Base-by-base conservation (phyloP, 2,797 vertebrate species). In the Parotocinclus haroldoi region DNA sequence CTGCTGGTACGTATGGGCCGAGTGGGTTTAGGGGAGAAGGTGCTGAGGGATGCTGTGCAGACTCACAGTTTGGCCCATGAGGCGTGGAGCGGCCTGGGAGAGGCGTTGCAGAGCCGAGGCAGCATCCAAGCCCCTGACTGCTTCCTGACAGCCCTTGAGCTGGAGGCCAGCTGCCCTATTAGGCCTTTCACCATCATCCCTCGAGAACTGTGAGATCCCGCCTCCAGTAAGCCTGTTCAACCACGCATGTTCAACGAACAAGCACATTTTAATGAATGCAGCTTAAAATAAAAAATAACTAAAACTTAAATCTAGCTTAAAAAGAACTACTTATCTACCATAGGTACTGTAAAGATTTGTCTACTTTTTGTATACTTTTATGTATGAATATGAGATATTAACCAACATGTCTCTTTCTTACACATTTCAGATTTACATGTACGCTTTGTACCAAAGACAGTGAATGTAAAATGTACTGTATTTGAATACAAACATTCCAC, bases 151-250 rank as follows among this genome's bases (percentile, higher is more conserved):
- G 96, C 96, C 27, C 86, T 99, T 68, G 95, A 99, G 80, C 89
- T 99, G 14, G 96, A 98, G 86, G 91, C 95, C 75, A 95, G 93
- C 88, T 94, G 94, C 78, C 96, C 96, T 0, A 85, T 97, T 71
- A 79, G 94, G 17, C 94, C 96, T 0, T 99, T 99, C 87, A 92
- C 88, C n/a, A 82, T 96, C 84, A 96, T 99, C 76, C 91, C 95
- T 66, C 86, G 96, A 61, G 93, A 95, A 83, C 94, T 99, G 37
- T 99, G 89, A 90, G 42, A 57, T 44, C 50, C 55, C 16, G 14
- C 50, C 50, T 40, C 4, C 39, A 58, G 42, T 19, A 59, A 49
- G 36, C 58, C 16, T 46, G 7, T 12, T 14, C 38, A 44, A 27
- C 58, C 37, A 42, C 14, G 63, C 54, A 46, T 18, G 49, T 40